Conservation (phyloP, 2,888 invertebrate genomes). For the Melipona beecheii region DNA sequence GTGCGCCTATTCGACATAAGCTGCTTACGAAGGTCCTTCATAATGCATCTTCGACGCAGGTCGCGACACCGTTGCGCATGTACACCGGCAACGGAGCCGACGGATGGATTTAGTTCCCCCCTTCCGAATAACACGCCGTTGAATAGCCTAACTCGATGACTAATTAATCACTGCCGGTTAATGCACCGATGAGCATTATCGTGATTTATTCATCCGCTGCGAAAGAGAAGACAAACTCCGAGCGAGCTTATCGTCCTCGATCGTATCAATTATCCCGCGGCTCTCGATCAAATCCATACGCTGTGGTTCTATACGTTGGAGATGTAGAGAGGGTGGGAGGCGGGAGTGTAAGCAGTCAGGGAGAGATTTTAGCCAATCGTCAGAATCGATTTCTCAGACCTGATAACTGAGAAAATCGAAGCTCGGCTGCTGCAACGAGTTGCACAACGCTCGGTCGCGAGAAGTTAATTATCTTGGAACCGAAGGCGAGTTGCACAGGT, state of each 20-base stretch:
- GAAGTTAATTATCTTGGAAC: slow-evolving; percentile 18
- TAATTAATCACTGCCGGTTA: slow-evolving; percentile 12
- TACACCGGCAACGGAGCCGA: slow-evolving; percentile 1
- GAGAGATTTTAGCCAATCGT: not conserved
- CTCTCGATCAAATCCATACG: not conserved
- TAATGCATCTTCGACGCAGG: slow-evolving; percentile 31
- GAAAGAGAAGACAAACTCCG: not conserved
- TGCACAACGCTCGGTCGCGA: not conserved
- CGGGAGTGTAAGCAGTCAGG: too few species aligned
- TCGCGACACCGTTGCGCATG: slow-evolving; percentile 4
- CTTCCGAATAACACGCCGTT: slow-evolving; percentile 7
- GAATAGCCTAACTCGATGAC: slow-evolving; percentile 3
- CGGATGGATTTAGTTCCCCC: slow-evolving; percentile 10
- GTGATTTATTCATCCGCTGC: not conserved
- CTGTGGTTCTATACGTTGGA: not conserved
- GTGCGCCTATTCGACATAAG: slow-evolving; percentile 39
- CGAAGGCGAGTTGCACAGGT: not conserved
- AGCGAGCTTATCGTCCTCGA: not conserved
- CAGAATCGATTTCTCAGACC: not conserved
- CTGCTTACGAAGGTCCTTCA: slow-evolving; percentile 36
- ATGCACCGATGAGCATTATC: not conserved
- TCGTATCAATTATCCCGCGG: not conserved
- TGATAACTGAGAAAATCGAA: not conserved
- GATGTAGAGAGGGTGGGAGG: too few species aligned
- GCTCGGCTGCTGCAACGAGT: not conserved